Evolutionary conservation across 1,140 invertebrate species (phyloP), one percentile per base, ranked within the genome.

Genomic region (Leptinotarsa lineolata): DNA sequence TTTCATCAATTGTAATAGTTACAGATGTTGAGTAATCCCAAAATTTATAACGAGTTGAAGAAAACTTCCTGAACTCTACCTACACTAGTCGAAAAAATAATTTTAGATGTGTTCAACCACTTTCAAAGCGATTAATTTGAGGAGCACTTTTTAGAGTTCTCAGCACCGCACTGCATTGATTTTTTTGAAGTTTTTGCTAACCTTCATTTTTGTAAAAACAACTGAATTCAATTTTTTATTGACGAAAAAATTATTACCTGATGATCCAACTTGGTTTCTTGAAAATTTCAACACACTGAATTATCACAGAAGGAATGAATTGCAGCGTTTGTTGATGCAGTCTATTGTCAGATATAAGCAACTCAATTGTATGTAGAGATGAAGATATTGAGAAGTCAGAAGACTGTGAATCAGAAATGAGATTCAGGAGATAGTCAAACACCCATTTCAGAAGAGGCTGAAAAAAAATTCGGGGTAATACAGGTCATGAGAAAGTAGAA

Each of bases 271-370:
- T 74, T 15, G 61, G 54, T 48, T 72, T 72, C n/a, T 67, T 45
- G 67, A 79, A 79, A n/a, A 75, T 54, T 13, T 71, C 54, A 12
- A 79, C 69, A 60, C 74, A 78, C 5, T 74, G 45, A 30, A 75
- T 30, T 21, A 78, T 76, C 3, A 76, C 72, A 15, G 18, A 45
- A 12, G 72, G 60, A 12, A 76, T 74, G 39, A 68, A 76, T 13
- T 54, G 64, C 16, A 78, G 63, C 11, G 78, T 80, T 11, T 63
- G 59, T 22, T 71, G 61, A 39, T 80, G 74, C 20, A 78, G 59
- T 5, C 65, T 69, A 72, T 75, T 78, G 44, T 80, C 78, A 8
- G 77, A 75, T 18, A 80, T 76, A 16, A 80, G 66, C 15, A 78
- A 20, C 68, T 80, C 78, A 12, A 75, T 60, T 68, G 76, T 75